These are phyloP conservation scores for Mugil cephalus DNA, from an alignment of 2,113 vertebrate genomes.

Conservation along the genomic window DNA sequence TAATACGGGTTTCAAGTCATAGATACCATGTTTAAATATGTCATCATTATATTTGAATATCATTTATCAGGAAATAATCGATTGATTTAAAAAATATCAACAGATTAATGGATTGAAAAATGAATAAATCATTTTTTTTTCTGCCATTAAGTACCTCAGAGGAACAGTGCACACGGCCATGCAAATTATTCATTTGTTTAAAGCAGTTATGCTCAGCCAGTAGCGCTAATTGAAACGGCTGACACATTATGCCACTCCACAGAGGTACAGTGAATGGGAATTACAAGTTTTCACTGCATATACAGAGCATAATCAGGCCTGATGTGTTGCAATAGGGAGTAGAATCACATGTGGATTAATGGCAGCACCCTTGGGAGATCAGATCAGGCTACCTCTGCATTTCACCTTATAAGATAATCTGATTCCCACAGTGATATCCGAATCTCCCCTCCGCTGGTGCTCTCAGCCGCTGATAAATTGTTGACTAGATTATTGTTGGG, in stretches of 20 bases:
- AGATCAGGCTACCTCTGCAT: not conserved
- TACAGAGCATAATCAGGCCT: not conserved
- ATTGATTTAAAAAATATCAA: too few relatives aligned
- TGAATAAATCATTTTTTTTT: too few relatives aligned
- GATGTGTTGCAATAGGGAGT: not conserved
- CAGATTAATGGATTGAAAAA: too few relatives aligned
- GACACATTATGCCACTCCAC: slow-evolving; percentile 1
- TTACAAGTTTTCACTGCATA: not conserved
- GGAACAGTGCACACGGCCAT: not conserved
- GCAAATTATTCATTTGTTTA: too few relatives aligned
- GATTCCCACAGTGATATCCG: slow-evolving; percentile 42
- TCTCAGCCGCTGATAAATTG: slow-evolving; percentile 49
- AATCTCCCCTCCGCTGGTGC: slow-evolving; percentile 33
- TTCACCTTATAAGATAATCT: slow-evolving; percentile 30
- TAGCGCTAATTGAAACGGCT: too few relatives aligned
- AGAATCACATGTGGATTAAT: not conserved
- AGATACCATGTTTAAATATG: too few relatives aligned
- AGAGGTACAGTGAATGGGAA: not conserved
- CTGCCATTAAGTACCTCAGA: too few relatives aligned
- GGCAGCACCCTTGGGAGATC: not conserved
- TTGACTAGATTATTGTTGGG: slow-evolving; percentile 54
- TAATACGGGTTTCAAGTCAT: too few relatives aligned
- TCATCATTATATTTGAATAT: too few relatives aligned
- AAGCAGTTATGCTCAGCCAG: not conserved
- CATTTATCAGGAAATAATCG: too few relatives aligned